Conservation (phyloP, 2,888 invertebrate species). For the Kuschelorhynchus macadamiae region DNA sequence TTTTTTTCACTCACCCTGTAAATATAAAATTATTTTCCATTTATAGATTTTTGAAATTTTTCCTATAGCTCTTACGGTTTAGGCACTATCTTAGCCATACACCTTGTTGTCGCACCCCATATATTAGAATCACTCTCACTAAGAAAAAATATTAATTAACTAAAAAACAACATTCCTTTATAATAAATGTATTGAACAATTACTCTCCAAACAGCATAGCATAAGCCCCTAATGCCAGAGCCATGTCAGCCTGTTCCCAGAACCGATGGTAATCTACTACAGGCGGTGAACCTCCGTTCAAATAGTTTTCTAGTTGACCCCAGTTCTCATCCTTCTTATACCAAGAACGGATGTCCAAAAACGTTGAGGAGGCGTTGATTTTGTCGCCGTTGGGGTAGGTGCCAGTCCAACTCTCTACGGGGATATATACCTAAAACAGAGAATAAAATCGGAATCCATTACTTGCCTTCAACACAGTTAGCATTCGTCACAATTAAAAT, state of each 20-base stretch:
- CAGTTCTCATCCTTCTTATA: conserved; percentile 54
- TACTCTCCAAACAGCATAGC: conserved; percentile 52
- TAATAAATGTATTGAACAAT: no score
- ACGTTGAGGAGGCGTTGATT: conserved; percentile 51
- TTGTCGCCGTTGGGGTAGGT: conserved; percentile 54
- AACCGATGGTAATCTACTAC: conserved; percentile 54
- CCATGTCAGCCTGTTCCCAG: conserved; percentile 55
- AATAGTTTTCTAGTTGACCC: conserved; percentile 49
- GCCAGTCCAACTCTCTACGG: conserved; percentile 52
- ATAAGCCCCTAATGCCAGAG: conserved; percentile 52
- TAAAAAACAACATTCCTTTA: no score
- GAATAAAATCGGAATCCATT: background rate
- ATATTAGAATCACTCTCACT: no score
- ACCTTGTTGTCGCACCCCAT: no score
- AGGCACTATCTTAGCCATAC: no score
- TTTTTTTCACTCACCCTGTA: no score
- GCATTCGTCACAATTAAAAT: no score
- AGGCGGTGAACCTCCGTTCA: conserved; percentile 53
- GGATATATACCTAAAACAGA: conserved; percentile 47
- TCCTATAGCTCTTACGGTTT: no score
- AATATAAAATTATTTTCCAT: no score
- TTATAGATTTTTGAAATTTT: no score
- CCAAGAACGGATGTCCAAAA: conserved; percentile 52
- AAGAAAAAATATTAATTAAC: no score
- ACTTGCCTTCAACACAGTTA: background rate